These are phyloP conservation scores for Anseranas semipalmata DNA, from an alignment of 2,113 vertebrate genomes.

Conservation along the genomic window DNA sequence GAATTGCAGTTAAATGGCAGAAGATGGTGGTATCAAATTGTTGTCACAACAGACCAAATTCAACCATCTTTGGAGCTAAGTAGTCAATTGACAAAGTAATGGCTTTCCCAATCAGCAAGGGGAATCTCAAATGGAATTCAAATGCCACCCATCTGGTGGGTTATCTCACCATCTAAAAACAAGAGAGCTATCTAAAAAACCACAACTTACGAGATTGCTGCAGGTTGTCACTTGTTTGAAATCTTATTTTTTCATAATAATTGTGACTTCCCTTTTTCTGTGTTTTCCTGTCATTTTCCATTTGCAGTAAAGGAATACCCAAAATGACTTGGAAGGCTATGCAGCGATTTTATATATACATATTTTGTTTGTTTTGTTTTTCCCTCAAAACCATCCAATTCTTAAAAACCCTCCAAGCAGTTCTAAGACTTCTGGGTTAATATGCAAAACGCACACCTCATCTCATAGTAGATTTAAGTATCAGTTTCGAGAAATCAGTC, in stretches of 20 bases:
- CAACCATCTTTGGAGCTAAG: neutral
- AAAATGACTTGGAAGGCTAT: neutral
- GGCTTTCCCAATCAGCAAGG: neutral
- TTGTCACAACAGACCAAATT: neutral
- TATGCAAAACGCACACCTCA: neutral
- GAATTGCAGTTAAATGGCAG: neutral
- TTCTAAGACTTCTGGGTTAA: neutral
- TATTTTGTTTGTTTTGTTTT: neutral
- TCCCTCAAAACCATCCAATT: neutral
- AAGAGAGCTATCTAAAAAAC: no score
- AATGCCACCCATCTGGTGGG: neutral
- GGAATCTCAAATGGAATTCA: neutral
- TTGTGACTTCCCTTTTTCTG: neutral
- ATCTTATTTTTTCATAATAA: neutral
- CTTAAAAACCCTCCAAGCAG: neutral
- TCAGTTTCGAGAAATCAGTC: conserved; percentile 2
- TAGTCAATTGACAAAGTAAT: neutral
- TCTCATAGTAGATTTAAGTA: neutral
- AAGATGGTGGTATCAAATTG: neutral
- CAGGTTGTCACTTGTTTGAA: neutral
- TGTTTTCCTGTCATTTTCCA: neutral
- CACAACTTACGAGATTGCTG: no score
- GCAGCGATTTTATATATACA: neutral
- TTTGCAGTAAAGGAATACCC: neutral
- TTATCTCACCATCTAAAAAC: neutral